Percentiles rank a stretch among this genome's conserved stretches.
Conservation (phyloP, 2,797 vertebrate genomes). For the Sciurus vulgaris region DNA sequence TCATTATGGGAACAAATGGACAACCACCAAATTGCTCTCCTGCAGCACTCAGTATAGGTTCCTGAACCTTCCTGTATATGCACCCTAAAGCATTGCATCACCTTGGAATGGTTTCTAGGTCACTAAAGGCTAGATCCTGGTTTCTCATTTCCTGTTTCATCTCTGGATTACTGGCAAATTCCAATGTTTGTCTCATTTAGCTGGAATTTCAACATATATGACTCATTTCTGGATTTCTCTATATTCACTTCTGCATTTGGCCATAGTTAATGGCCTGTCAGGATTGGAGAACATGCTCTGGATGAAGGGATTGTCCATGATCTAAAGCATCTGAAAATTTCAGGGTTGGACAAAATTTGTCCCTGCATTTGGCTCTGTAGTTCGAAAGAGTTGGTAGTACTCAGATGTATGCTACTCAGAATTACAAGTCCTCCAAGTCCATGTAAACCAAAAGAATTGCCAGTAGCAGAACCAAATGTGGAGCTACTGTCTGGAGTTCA, state of each 20-base stretch:
- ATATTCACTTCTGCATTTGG: slow-evolving; percentile 94
- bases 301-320: slow-evolving; percentile 92
- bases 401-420: slow-evolving; percentile 87
- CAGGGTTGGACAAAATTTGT: slow-evolving; percentile 93
- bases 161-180: slow-evolving; percentile 92
- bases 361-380: slow-evolving; percentile 93
- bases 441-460: slow-evolving; percentile 81
- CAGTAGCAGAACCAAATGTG: too few relatives aligned
- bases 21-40: too few relatives aligned
- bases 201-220: slow-evolving; percentile 92
- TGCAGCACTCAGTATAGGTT: too few relatives aligned
- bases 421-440: slow-evolving; percentile 90
- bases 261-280: slow-evolving; percentile 92
- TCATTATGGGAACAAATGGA: too few relatives aligned
- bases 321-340: slow-evolving; percentile 90
- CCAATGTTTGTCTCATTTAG: slow-evolving; percentile 92
- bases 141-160: slow-evolving; percentile 88
- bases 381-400: slow-evolving; percentile 90
- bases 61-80: slow-evolving; percentile 90
- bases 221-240: slow-evolving; percentile 93
- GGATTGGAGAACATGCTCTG: slow-evolving; percentile 93
- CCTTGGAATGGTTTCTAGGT: slow-evolving; percentile 92
- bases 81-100: slow-evolving; percentile 90
- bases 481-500: too few relatives aligned
- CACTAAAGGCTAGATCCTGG: slow-evolving; percentile 89